Evolutionary conservation across 2,113 vertebrate species (phyloP).

Genomic region (Labeo catla): DNA sequence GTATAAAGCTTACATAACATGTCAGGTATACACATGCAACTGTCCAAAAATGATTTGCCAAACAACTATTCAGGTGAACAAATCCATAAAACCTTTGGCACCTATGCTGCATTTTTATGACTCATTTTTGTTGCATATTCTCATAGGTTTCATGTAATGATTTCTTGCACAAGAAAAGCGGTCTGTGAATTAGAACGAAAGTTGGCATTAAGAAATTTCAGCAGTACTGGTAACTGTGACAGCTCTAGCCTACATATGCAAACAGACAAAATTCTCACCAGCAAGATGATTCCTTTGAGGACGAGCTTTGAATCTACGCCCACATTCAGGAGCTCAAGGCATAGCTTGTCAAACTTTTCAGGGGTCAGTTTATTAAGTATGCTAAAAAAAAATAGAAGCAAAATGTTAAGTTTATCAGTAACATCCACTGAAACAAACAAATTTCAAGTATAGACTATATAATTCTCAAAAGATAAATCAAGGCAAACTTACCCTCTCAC

Average conservation of each 20-base stretch:
- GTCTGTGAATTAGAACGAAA: background rate
- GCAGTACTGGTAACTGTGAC: background rate
- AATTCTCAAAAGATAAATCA: background rate
- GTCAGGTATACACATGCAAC: too few species aligned
- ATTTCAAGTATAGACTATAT: too few species aligned
- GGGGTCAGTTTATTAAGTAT: slow-evolving; percentile 99
- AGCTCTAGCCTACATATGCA: background rate
- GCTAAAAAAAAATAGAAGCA: slow-evolving; percentile 69
- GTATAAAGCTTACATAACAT: too few species aligned
- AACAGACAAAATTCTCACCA: slow-evolving; percentile 79
- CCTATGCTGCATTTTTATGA: too few species aligned
- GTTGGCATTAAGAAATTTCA: background rate
- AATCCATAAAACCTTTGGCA: too few species aligned
- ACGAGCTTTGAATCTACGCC: slow-evolving; percentile 99
- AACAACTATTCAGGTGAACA: too few species aligned
- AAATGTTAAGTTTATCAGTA: background rate
- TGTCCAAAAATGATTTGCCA: too few species aligned
- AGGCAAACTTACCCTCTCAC: slow-evolving; percentile 89
- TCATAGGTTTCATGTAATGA: too few species aligned
- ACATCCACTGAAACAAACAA: too few species aligned
- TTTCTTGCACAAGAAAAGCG: background rate
- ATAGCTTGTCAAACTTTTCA: slow-evolving; percentile 99
- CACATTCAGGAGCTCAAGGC: slow-evolving; percentile 99
- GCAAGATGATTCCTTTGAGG: slow-evolving; percentile 99
- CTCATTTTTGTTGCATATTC: too few species aligned